phyloP scores from a whole-genome alignment of 2,888 invertebrate genomes.

The Ganaspis brasiliensis region DNA sequence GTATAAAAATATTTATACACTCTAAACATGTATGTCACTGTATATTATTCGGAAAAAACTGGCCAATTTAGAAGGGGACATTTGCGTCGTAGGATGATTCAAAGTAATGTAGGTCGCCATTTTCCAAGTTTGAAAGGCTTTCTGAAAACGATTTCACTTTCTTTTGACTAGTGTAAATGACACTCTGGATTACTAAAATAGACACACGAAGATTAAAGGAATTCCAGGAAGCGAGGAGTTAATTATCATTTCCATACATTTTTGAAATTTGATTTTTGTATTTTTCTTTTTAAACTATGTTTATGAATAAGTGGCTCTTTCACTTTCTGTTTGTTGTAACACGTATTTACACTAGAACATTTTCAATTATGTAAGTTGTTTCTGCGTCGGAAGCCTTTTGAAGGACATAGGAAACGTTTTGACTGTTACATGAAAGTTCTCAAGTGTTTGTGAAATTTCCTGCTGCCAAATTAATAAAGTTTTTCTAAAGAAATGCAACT shows the following conservation, averaged over 20 bases:
- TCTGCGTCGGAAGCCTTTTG: conserved; percentile 3
- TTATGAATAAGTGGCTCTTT: not conserved
- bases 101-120: conserved; percentile 39
- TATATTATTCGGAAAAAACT: conserved; percentile 1
- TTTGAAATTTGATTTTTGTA: not conserved
- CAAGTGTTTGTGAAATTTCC: conserved; percentile 12
- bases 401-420: conserved; percentile 10
- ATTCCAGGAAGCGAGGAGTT: not conserved
- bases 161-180: conserved; percentile 35
- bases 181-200: conserved; percentile 31
- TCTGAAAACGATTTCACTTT: conserved; percentile 22
- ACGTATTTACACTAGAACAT: not conserved
- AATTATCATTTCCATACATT: not conserved
- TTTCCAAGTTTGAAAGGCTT: conserved; percentile 15
- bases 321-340: not conserved
- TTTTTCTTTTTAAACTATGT: not conserved
- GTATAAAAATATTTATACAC: too few species aligned
- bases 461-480: not conserved
- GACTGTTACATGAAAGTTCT: not conserved
- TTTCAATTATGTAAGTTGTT: conserved; percentile 9
- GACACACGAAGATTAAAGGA: conserved; percentile 1
- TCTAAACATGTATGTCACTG: not conserved
- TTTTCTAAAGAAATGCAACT: not conserved
- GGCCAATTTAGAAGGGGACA: conserved; percentile 16
- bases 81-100: conserved; percentile 27